A percentile compares a stretch with the other conserved stretches of the same genome.
Conservation (phyloP, 2,113 vertebrate species). For the Cynopterus brachyotis region DNA sequence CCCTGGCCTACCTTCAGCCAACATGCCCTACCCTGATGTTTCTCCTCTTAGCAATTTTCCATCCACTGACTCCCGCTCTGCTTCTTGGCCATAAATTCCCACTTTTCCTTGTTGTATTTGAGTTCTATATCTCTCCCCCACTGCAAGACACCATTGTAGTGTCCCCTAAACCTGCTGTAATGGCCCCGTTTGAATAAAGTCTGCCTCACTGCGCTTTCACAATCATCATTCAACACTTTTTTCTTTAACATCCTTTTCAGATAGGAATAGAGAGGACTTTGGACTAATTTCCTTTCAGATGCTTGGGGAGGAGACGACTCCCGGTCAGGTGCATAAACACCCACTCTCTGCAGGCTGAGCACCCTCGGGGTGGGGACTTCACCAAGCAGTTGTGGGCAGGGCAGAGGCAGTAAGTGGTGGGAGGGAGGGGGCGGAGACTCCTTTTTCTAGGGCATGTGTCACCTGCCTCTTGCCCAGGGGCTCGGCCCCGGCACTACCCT, state of each 20-base stretch:
- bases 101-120: neutral
- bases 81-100: neutral
- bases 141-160: rapidly evolving
- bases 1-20: neutral
- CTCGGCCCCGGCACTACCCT: constrained; percentile 65
- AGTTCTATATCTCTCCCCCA: neutral
- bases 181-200: neutral
- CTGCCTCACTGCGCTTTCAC: neutral
- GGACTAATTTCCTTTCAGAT: neutral
- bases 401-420: constrained; percentile 50
- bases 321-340: neutral
- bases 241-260: neutral
- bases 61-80: neutral
- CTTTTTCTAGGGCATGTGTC: constrained; percentile 72
- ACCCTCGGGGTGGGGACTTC: neutral
- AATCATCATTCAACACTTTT: neutral
- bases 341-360: neutral
- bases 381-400: constrained; percentile 42
- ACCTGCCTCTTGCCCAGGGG: constrained; percentile 67
- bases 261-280: neutral
- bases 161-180: neutral
- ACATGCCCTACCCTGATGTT: neutral
- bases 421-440: constrained; percentile 64
- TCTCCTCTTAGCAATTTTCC: neutral
- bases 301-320: neutral